Conservation (phyloP, 2,888 invertebrate genomes). For the Hydriomena furcata region DNA sequence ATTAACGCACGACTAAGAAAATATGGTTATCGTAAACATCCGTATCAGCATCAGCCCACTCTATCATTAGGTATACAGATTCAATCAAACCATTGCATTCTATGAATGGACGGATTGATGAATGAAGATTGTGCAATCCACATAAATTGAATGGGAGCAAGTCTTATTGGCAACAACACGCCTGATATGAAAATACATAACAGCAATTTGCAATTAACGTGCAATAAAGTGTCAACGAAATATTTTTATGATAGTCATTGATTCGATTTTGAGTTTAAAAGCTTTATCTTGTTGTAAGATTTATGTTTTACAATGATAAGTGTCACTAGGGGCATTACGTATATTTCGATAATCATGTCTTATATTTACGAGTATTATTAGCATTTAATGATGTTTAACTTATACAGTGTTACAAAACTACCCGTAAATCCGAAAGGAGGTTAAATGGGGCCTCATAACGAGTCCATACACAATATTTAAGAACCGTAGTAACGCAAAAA, state of each 20-base stretch:
- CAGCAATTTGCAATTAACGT: neutral
- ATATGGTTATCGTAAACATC: slow-evolving; percentile 37
- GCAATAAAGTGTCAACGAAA: neutral
- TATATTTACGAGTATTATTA: no score
- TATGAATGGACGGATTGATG: slow-evolving; percentile 26
- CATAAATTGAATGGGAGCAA: slow-evolving; percentile 10
- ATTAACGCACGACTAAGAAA: slow-evolving; percentile 46
- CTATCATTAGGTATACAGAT: slow-evolving; percentile 18
- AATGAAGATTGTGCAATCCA: slow-evolving; percentile 15
- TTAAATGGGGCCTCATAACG: no score
- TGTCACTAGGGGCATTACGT: neutral
- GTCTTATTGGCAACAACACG: slow-evolving; percentile 2
- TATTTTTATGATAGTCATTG: neutral
- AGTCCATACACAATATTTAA: no score
- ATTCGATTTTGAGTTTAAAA: neutral
- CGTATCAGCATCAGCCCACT: slow-evolving; percentile 32
- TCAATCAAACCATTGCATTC: slow-evolving; percentile 21
- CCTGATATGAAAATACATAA: slow-evolving; percentile 4
- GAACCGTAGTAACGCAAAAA: no score
- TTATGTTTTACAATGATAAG: neutral
- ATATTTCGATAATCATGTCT: no score
- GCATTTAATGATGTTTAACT: no score
- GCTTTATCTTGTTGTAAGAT: neutral
- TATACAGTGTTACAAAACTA: no score
- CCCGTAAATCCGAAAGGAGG: no score